phyloP scores from a whole-genome alignment of 2,888 invertebrate genomes.

The Odontothrips loti region DNA sequence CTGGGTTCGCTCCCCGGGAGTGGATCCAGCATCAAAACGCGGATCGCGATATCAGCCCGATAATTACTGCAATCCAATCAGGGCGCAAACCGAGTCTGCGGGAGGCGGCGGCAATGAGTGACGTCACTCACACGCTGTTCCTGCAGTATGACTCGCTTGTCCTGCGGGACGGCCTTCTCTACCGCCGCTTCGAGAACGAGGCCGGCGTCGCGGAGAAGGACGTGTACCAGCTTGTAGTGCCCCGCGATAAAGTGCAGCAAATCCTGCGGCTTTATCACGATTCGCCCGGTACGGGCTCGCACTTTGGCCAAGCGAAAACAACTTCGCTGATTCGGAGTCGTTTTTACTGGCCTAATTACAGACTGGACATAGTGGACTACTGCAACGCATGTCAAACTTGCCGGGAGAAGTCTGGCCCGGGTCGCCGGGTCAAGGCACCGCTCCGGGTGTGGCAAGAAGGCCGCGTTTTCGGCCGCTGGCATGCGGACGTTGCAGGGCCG shows the following conservation, averaged over 20 bases:
- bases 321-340: not conserved
- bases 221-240: not conserved
- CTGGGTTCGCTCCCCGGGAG: not conserved
- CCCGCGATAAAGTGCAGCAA: not conserved
- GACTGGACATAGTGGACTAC: not conserved
- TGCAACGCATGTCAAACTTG: not conserved
- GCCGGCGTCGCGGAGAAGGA: not conserved
- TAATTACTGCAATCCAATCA: not conserved
- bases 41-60: not conserved
- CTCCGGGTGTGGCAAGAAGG: not conserved
- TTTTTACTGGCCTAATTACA: not conserved
- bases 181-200: conserved; percentile 4
- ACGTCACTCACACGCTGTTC: not conserved
- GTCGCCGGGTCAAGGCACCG: not conserved
- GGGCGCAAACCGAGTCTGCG: not conserved
- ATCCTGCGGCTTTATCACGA: not conserved
- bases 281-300: not conserved
- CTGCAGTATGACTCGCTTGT: conserved; percentile 11
- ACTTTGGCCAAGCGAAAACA: not conserved
- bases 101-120: not conserved
- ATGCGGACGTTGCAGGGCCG: not conserved
- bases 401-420: not conserved
- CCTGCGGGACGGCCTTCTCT: not conserved
- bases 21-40: not conserved
- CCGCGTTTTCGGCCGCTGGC: conserved; percentile 9